phyloP scores from a whole-genome alignment of 2,113 vertebrate genomes.

The Stegostoma tigrinum region DNA sequence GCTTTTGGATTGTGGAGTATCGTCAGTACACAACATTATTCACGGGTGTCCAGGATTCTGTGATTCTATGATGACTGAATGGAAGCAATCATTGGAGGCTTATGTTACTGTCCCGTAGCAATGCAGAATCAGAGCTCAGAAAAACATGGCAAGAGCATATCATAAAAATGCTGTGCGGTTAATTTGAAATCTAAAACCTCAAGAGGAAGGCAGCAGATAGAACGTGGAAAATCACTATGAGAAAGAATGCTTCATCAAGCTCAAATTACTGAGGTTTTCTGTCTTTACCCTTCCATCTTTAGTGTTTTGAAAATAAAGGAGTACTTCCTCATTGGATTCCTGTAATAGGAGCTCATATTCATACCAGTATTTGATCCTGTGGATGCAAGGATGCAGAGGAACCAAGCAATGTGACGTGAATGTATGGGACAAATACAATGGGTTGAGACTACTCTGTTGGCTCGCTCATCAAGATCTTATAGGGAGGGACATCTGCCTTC shows the following conservation, averaged over 20 bases:
- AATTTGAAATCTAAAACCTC: background rate
- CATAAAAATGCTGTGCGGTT: background rate
- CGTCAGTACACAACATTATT: background rate
- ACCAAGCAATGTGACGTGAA: background rate
- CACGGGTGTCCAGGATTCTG: background rate
- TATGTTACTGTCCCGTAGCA: background rate
- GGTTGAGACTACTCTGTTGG: background rate
- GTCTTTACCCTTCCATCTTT: background rate
- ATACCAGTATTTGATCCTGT: background rate
- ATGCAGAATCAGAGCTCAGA: background rate
- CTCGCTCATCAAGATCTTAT: background rate
- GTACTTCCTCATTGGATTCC: background rate
- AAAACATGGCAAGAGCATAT: background rate
- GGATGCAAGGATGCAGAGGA: background rate
- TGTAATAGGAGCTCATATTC: background rate
- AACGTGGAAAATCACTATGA: background rate
- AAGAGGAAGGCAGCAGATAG: background rate
- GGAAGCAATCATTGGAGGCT: background rate
- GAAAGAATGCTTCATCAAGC: background rate
- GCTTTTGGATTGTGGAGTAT: background rate
- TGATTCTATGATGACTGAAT: background rate
- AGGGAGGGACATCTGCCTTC: too few relatives aligned
- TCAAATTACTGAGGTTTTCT: background rate
- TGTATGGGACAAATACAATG: background rate
- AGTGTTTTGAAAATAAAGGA: background rate